These are phyloP conservation scores for Sarcophaga peregrina DNA, from an alignment of 1,140 invertebrate species.

Conservation along the genomic window DNA sequence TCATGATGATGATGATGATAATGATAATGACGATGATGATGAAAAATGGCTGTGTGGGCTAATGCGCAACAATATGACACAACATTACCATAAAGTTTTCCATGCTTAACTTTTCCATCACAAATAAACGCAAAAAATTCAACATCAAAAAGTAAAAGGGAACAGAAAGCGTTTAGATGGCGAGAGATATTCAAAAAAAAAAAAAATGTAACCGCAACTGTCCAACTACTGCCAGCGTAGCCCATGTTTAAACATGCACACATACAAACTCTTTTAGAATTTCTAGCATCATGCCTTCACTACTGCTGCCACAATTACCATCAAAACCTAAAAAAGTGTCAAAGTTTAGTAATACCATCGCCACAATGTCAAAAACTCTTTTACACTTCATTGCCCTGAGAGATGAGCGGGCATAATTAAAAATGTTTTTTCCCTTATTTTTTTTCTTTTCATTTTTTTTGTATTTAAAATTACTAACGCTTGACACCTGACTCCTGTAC, in stretches of 20 bases:
- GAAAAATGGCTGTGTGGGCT: background rate
- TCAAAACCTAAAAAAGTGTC: slow-evolving; percentile 5
- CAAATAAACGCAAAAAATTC: too few relatives aligned
- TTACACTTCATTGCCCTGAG: slow-evolving; percentile 26
- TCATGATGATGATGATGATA: background rate
- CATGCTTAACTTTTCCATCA: background rate
- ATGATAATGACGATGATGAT: background rate
- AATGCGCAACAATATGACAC: slow-evolving; percentile 14
- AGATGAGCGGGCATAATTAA: background rate
- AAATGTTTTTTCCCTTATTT: background rate
- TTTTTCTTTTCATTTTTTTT: too few relatives aligned
- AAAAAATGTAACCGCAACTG: too few relatives aligned
- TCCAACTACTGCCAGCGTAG: background rate
- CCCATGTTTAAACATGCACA: background rate
- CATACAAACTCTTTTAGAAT: background rate
- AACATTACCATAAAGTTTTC: slow-evolving; percentile 12
- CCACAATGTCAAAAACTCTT: slow-evolving; percentile 22
- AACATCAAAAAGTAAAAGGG: too few relatives aligned
- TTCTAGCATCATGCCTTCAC: background rate
- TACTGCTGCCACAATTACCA: slow-evolving; percentile 16
- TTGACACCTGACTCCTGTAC: background rate
- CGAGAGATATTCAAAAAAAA: too few relatives aligned
- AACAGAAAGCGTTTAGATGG: too few relatives aligned
- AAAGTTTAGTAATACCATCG: slow-evolving; percentile 16
- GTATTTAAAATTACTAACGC: background rate